Evolutionary conservation across 2,888 invertebrate genomes (phyloP).

Genomic region (Meteorus colon): DNA sequence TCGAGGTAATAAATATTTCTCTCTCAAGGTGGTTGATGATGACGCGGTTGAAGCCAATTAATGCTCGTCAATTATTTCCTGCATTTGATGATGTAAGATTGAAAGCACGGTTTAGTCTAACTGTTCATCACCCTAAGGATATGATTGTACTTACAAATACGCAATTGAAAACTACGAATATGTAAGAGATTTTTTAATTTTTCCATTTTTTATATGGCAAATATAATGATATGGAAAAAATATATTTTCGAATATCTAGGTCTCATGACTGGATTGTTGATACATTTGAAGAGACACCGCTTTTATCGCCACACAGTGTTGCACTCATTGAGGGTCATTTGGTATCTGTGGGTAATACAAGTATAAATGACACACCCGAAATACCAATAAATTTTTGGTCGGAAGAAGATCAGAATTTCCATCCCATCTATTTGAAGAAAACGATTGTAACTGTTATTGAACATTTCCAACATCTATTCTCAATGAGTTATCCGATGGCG

Average conservation of each 20-base stretch:
- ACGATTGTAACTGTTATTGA: constrained; percentile 52
- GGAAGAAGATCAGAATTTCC: constrained; percentile 39
- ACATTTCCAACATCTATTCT: constrained; percentile 56
- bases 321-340: constrained; percentile 70
- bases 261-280: constrained; percentile 52
- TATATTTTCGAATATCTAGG: constrained; percentile 44
- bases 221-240: neutral
- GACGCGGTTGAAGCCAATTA: constrained; percentile 56
- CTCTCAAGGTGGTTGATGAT: constrained; percentile 57
- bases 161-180: constrained; percentile 74
- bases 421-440: constrained; percentile 56
- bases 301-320: constrained; percentile 77
- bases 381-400: constrained; percentile 47
- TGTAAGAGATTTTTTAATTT: constrained; percentile 55
- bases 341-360: constrained; percentile 47
- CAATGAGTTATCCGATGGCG: constrained; percentile 53
- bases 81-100: constrained; percentile 83
- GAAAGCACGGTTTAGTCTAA: constrained; percentile 85
- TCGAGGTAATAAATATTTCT: neutral
- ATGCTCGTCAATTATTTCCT: constrained; percentile 61
- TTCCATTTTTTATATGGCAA: neutral
- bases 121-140: constrained; percentile 79
- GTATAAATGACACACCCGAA: constrained; percentile 30
- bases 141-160: constrained; percentile 82
- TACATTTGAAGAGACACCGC: constrained; percentile 62